Base-by-base conservation (phyloP, 1,140 invertebrate species). In the Listronotus bonariensis region DNA sequence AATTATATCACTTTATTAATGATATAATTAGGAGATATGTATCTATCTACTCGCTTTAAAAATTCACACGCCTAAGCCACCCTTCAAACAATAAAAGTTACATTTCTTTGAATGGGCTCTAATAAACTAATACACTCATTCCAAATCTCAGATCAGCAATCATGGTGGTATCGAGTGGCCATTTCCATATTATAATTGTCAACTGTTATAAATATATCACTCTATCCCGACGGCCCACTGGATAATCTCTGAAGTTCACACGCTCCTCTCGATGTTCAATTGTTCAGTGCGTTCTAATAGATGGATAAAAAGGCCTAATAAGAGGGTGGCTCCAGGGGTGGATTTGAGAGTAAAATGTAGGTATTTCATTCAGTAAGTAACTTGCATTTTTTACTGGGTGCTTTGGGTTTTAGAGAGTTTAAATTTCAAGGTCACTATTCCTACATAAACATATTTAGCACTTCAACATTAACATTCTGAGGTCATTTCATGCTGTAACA, bases 271-370 rank as follows among this genome's bases (percentile, higher is more conserved):
- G 67, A 70, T 65, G 43, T 43, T 67, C 70, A 63, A 74, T 70
- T 73, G 72, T 70, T 58, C 59, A 43, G 18, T 18, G 48, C 58
- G 45, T 48, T 32, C 58, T 63, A 63, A 64, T 68, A 60, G 52
- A 53, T 53, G 40, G 62, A 51, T 54, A 66, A 68, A 74, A 72
- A 72, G 69, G 69, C 49, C 67, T 74, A 74, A 74, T 74, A 71
- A 72, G 71, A 65, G 65, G 51, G 49, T 34, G 18, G 42, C 1
- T 26, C 41, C 58, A 60, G 58, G 58, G 48, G 38, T 11, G 58
- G 9, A 40, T 7, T 52, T 9, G 36, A 34, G 10, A 15, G 6
- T 17, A 45, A 40, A 5, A 41, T 14, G 32, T 34, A 5, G 15
- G 3, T 17, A 45, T 18, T n/a, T 18, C 42, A 6, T 4, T 45